Evolutionary conservation across 1,140 invertebrate genomes (phyloP), one percentile per base, ranked within the genome.

Genomic region (Musca vetustissima): DNA sequence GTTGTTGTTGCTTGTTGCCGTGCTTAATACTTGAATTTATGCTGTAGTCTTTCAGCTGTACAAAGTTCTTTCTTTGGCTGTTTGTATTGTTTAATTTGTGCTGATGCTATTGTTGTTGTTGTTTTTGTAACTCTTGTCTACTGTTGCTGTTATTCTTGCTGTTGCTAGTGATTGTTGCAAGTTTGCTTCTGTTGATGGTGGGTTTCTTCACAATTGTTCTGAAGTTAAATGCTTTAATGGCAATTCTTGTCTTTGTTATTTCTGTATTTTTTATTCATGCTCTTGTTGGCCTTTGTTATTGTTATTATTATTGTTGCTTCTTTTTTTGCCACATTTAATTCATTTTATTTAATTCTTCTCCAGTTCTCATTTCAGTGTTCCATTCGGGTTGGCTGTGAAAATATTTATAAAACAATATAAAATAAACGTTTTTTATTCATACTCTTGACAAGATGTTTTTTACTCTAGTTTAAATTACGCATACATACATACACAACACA

Each of bases 351-450:
- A 4, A 52, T 59, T 59, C 25, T 32, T 15, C n/a, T 59, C 17
- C n/a, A 52, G 21, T n/a, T 28, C 4, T 57, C 25, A 32, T 59
- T 32, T 59, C 24, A 28, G 22, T 59, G 7, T 59, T 59, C n/a
- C n/a, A 32, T 43, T 43, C 36, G 36, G 36, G 4, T 43, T 43
- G 4, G 28, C 28, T 59, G 55, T 59, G 28, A 59, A 28, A 59
- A 59, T 59, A 59, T 59, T 59, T 59, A 59, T 59, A 59, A 59
- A 59, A 59, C 55, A 59, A 59, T 43, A 43, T 43, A 43, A 43
- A 43, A 43, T 43, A 43, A 43, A 43, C 36, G 36, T 43, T 43
- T 43, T 43, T 43, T 43, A 43, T 43, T 43, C 36, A 43, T 43
- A 43, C 36, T 43, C 36, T n/a, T 43, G 36, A 43, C 36, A 43